Base-by-base conservation (phyloP, 2,797 vertebrate species). In the Cebuella pygmaea region DNA sequence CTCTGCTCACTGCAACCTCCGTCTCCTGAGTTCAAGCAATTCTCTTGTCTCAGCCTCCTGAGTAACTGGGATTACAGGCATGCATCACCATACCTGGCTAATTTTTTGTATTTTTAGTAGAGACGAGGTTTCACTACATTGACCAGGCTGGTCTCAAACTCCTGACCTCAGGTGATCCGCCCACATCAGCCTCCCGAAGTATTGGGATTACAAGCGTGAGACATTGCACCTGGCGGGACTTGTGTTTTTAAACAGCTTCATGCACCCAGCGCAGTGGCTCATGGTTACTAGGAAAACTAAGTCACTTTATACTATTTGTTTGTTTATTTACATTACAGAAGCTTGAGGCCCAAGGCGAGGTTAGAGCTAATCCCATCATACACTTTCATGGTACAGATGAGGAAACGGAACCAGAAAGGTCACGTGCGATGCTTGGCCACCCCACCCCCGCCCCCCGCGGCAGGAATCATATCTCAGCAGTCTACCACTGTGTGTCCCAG, bases 351-450 rank as follows among this genome's bases (percentile, higher is more conserved):
- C 55, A 50, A 50, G 33, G 36, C 4, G 24, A 48, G 17, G 67
- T 85, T 30, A 36, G 52, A 55, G 46, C 72, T 72, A 0, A 36
- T 20, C 14, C 10, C 10, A 5, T 6, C 44, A 11, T 0, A 7
- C 39, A 41, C 44, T 10, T 79, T 30, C 48, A 24, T 26, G 1
- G 14, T 22, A n/a, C 33, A 33, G 75, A 15, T 1, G 12, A 41
- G 44, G 59, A 48, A 57, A 82, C 4, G 24, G 33, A 84, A 24
- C 0, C 46, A 0, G 59, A 46, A 64, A 33, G 44, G n/a, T 19
- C 20, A 0, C 0, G 0, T 22, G 36, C 17, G 55, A 82, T 1
- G 17, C n/a, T n/a, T n/a, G n/a, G n/a, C n/a, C n/a, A n/a, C n/a
- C n/a, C n/a, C n/a, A n/a, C n/a, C n/a, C n/a, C n/a, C n/a, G n/a